These are phyloP conservation scores for Choristoneura fumiferana DNA, from an alignment of 1,140 invertebrate genomes.

Conservation along the genomic window DNA sequence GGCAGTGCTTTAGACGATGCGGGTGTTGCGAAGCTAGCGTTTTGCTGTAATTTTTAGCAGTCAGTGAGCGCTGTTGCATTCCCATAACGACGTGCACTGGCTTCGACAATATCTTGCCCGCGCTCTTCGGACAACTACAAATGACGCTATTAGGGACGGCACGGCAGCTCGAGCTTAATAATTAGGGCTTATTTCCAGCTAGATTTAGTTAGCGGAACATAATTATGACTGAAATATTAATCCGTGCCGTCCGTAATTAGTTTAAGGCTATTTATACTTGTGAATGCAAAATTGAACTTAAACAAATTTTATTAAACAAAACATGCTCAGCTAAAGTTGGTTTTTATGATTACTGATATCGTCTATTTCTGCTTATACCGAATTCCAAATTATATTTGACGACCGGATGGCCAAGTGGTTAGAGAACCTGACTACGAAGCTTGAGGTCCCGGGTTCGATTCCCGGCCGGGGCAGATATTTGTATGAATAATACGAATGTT, in stretches of 20 bases:
- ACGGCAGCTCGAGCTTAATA: constrained; percentile 15
- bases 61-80: constrained; percentile 16
- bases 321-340: no score
- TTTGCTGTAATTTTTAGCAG: constrained; percentile 16
- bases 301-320: no score
- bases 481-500: no score
- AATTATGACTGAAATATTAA: constrained; percentile 15
- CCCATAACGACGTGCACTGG: constrained; percentile 3
- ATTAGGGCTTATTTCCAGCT: constrained; percentile 16
- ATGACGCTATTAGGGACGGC: constrained; percentile 12
- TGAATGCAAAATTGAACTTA: no score
- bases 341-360: no score
- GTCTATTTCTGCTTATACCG: no score
- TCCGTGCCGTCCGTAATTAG: constrained; percentile 10
- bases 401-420: no score
- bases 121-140: constrained; percentile 8
- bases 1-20: neutral
- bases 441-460: no score
- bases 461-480: no score
- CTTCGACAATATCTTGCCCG: constrained; percentile 18
- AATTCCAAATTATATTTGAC: no score
- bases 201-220: constrained; percentile 14
- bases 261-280: neutral
- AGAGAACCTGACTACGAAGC: no score
- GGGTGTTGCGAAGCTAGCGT: neutral